Conservation (phyloP, 1,140 invertebrate species). For the Uloborus diversus region DNA sequence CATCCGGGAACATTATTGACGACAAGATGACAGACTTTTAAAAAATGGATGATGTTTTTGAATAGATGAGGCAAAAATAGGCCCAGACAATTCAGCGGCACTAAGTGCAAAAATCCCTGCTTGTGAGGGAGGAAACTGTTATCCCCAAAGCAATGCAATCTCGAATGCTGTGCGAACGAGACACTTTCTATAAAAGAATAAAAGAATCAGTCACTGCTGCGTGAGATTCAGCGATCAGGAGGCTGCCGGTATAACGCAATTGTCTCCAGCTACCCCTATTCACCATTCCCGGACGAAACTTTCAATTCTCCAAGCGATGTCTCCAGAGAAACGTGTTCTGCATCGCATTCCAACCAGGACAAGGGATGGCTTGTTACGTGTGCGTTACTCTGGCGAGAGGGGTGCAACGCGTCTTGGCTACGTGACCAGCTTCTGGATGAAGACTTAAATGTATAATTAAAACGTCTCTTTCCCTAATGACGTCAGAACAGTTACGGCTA, state of each 20-base stretch:
- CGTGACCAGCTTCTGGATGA: constrained; percentile 12
- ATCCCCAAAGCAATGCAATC: constrained; percentile 20
- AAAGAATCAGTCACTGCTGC: constrained; percentile 36
- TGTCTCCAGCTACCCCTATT: constrained; percentile 14
- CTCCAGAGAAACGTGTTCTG: constrained; percentile 20
- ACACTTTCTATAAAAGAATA: constrained; percentile 35
- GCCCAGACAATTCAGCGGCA: background rate
- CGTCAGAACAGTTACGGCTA: constrained; percentile 11
- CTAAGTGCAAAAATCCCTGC: background rate
- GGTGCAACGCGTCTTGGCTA: background rate
- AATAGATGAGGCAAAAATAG: background rate
- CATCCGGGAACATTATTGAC: too few relatives aligned
- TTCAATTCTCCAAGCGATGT: constrained; percentile 24
- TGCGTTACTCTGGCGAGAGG: background rate
- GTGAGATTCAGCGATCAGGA: constrained; percentile 24
- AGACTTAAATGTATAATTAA: constrained; percentile 21
- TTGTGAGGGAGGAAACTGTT: background rate
- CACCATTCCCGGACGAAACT: constrained; percentile 35
- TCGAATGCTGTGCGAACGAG: background rate
- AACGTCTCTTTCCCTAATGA: constrained; percentile 31
- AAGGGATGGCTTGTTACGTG: background rate
- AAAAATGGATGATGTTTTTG: too few relatives aligned
- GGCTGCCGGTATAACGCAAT: constrained; percentile 20
- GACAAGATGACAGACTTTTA: too few relatives aligned
- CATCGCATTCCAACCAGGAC: background rate